Evolutionary conservation across 2,888 invertebrate genomes (phyloP).

Genomic region (Agriotes lineatus): DNA sequence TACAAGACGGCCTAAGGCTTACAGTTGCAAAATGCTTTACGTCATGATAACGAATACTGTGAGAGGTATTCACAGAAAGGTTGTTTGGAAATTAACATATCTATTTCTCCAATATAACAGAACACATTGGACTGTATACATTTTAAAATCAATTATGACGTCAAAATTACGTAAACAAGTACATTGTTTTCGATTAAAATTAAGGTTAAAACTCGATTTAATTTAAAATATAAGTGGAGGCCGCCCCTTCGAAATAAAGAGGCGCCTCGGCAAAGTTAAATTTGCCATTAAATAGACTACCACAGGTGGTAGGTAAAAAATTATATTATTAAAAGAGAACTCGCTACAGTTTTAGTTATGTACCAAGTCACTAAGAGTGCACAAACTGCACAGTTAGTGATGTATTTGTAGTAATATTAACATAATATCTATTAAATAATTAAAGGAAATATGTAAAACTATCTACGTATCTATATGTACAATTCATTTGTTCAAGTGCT

Average conservation of each 20-base stretch:
- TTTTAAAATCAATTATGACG: slow-evolving; percentile 20
- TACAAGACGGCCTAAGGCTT: slow-evolving; percentile 37
- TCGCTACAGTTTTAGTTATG: slow-evolving; percentile 24
- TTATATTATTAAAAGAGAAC: slow-evolving; percentile 24
- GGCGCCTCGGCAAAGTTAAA: neutral
- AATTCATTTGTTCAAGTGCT: slow-evolving; percentile 54
- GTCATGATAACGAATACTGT: slow-evolving; percentile 26
- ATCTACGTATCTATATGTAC: slow-evolving; percentile 54
- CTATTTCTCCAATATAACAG: slow-evolving; percentile 49
- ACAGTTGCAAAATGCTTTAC: slow-evolving; percentile 32
- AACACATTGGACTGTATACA: slow-evolving; percentile 50
- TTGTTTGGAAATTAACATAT: slow-evolving; percentile 45
- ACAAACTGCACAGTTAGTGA: slow-evolving; percentile 21
- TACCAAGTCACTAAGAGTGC: slow-evolving; percentile 15
- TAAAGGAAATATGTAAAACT: slow-evolving; percentile 33
- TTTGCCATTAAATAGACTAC: slow-evolving; percentile 8
- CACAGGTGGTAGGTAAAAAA: slow-evolving; percentile 28
- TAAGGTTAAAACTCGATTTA: slow-evolving; percentile 1
- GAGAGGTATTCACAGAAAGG: slow-evolving; percentile 27
- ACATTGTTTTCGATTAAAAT: slow-evolving; percentile 15
- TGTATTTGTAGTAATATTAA: slow-evolving; percentile 30
- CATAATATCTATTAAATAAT: slow-evolving; percentile 37
- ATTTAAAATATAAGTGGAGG: neutral
- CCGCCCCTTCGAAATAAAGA: neutral
- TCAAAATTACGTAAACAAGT: slow-evolving; percentile 28